Evolutionary conservation across 30 jellyfish, hydroid and myxozoan genomes (phyloP), one percentile per base, ranked within the genome.

Genomic region (Mastigias papua): DNA sequence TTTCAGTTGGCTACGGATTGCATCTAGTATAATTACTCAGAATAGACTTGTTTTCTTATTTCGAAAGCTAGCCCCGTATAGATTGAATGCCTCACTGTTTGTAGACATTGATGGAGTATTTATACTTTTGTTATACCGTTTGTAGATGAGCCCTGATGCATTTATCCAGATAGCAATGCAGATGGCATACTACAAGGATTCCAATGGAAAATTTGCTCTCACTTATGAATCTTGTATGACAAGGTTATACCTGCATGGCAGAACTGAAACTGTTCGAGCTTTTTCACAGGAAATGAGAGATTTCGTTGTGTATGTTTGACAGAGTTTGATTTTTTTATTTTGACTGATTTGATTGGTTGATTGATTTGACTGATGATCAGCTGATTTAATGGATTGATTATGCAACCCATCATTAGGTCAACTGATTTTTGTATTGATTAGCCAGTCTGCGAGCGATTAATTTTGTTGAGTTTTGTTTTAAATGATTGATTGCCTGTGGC

Each of bases 131-230:
- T n/a, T n/a, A n/a, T n/a, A n/a, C n/a, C n/a, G n/a, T 30, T 84
- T 75, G 20, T 66, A 94, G 99, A 94, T 90, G 97, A 94, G 99
- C 67, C 99, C 99, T 20, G 99, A 94, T 94, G 99, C 99, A 0
- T 94, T 51, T 76, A 86, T 94, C 54, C 99, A 94, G 79, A 76
- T 84, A 69, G 99, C 99, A 8, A 48, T 94, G 89, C 99, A 94
- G 65, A 63, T 94, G 94, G 97, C 99, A 42, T 94, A 94, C 57
- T 94, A 26, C 90, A 90, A 90, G 51, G 97, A 89, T 58, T 89
- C 99, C 19, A 42, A 57, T 10, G 95, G 95, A 28, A 84, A 90
- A 58, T 94, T 94, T 48, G 99, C 99, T 0, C 78, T 94, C 31
- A 94, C 99, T 7, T 94, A 94, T 63, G 99, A 94, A 78, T 89